phyloP scores from a whole-genome alignment of 1,140 invertebrate genomes.

The Solenopsis fugax region DNA sequence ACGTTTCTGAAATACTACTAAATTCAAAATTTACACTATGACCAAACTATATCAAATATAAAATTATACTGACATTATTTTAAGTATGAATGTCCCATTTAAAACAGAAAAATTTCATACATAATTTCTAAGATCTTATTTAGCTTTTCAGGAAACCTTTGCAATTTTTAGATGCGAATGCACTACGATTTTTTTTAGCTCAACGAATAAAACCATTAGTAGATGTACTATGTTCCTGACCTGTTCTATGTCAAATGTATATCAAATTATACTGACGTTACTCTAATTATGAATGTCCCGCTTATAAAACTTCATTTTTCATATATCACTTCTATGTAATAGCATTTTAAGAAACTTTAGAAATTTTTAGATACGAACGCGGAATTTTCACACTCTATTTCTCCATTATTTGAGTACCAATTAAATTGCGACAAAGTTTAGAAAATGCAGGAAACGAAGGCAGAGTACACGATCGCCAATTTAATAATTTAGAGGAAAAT shows the following conservation, averaged over 20 bases:
- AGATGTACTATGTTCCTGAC: no score
- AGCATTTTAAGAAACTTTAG: background rate
- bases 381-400: background rate
- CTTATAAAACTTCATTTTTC: background rate
- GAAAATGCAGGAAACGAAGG: background rate
- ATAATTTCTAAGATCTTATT: no score
- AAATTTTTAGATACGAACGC: background rate
- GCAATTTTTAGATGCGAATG: no score
- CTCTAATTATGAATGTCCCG: background rate
- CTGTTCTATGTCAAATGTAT: background rate
- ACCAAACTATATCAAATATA: background rate
- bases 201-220: no score
- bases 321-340: background rate
- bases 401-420: background rate
- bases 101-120: no score
- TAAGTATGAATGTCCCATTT: background rate
- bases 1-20: background rate
- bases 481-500: background rate
- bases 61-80: background rate
- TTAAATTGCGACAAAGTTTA: background rate
- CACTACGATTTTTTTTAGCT: no score
- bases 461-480: background rate
- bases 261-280: background rate
- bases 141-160: no score
- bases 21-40: background rate